Evolutionary conservation across 1,140 invertebrate species (phyloP), one percentile per base, ranked within the genome.

Genomic region (Agraylea sexmaculata): DNA sequence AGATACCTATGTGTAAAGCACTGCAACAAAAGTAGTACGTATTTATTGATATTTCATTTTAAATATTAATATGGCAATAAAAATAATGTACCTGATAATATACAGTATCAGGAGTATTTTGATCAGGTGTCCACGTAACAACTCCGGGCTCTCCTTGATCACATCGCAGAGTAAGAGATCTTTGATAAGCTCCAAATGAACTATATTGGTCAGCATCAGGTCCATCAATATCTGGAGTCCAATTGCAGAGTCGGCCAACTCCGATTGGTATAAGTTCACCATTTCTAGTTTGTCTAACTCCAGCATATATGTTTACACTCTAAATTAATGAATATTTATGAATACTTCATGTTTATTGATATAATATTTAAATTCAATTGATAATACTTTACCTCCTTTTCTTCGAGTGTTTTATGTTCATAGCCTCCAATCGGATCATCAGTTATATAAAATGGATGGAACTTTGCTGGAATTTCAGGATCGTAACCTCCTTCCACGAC

Each of bases 401-500:
- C 89, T 51, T 84, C 82, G 1, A 78, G 69, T 1, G 76, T 80
- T 55, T 93, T 90, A 59, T 89, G 79, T 41, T 77, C 73, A 57
- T 85, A 94, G 1, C 90, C 90, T 28, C 91, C 91, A 20, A 91
- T 74, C 0, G 85, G 75, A 62, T 93, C 89, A 54, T 94, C 86
- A 13, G 89, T 92, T 46, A 96, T 90, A 61, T 95, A 95, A 63
- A 96, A 88, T 4, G 91, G 91, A 69, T 96, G 90, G 57, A 87
- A 90, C 46, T 80, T 75, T 8, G 89, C 87, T 0, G 86, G 79
- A 12, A 73, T 65, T 2, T 82, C 73, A 0, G 82, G 66, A 58
- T 94, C 75, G 13, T 75, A 64, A 8, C 91, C 91, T 2, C 85
- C 90, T 63, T 95, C 90, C 0, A 84, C 75, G 7, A 92, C 78